phyloP scores from a whole-genome alignment of 1,140 invertebrate genomes.

The Drosophila athabasca region DNA sequence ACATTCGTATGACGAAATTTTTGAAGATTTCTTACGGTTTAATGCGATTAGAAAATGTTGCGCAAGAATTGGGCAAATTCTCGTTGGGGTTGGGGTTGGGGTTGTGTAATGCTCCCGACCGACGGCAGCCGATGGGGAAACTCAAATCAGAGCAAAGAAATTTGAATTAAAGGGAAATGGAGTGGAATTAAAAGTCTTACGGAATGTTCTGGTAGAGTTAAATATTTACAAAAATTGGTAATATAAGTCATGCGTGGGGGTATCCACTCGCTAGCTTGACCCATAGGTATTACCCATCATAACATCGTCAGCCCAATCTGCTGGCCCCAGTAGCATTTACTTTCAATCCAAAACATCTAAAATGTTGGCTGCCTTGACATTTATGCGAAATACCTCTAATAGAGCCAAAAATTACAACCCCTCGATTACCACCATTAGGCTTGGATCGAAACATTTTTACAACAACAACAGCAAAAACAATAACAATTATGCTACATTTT shows the following conservation, averaged over 20 bases:
- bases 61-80: slow-evolving; percentile 49
- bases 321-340: slow-evolving; percentile 9
- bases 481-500: slow-evolving; percentile 33
- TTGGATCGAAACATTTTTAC: slow-evolving; percentile 40
- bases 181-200: too few species aligned
- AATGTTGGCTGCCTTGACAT: slow-evolving; percentile 33
- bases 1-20: slow-evolving; percentile 29
- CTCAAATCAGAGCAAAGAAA: background rate
- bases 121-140: slow-evolving; percentile 1
- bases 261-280: background rate
- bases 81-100: slow-evolving; percentile 33
- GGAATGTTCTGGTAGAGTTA: too few species aligned
- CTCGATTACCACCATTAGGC: slow-evolving; percentile 36
- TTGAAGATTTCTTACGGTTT: slow-evolving; percentile 27
- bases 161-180: slow-evolving; percentile 4
- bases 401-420: slow-evolving; percentile 26
- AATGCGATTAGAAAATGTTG: slow-evolving; percentile 59
- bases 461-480: background rate
- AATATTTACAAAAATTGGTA: too few species aligned
- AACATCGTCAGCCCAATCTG: too few species aligned
- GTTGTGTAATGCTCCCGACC: slow-evolving; percentile 18
- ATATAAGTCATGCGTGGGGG: too few species aligned
- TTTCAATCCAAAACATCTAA: background rate
- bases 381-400: slow-evolving; percentile 30
- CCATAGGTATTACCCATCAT: background rate